Percentiles rank a stretch among this genome's conserved stretches.
phyloP scores from a whole-genome alignment of 2,113 vertebrate species.

The Trochalopteron elliotii region DNA sequence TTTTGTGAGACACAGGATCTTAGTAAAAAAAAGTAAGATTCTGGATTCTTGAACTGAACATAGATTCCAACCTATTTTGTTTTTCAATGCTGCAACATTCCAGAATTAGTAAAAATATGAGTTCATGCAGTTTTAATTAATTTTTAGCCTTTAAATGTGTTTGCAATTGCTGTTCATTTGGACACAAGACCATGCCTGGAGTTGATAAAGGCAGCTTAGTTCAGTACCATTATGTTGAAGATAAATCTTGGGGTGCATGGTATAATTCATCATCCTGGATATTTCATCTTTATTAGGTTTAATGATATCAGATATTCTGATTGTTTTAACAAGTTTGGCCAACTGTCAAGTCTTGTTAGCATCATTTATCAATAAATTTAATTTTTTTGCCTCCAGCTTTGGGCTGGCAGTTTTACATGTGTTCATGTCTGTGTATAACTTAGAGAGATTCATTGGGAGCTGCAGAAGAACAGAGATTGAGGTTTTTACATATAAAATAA shows the following conservation, averaged over 20 bases:
- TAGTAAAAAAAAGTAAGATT: background rate
- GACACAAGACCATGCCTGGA: background rate
- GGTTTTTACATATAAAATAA: conserved; percentile 33
- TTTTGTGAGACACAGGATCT: background rate
- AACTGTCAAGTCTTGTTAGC: background rate
- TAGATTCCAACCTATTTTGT: background rate
- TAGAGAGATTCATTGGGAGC: conserved; percentile 8
- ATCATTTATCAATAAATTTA: background rate
- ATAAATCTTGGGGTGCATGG: background rate
- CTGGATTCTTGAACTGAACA: background rate
- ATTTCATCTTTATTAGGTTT: conserved; percentile 20
- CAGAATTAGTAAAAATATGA: background rate
- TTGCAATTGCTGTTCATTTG: background rate
- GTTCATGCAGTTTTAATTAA: background rate
- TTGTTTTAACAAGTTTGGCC: background rate
- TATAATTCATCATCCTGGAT: background rate
- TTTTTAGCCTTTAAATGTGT: background rate
- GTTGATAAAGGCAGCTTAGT: background rate
- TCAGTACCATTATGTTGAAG: background rate
- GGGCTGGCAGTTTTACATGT: background rate
- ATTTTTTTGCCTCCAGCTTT: background rate
- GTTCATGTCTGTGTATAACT: background rate
- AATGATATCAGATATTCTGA: background rate
- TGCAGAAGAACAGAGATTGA: conserved; percentile 6
- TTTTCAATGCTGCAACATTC: background rate